Percentiles rank a stretch among this genome's conserved stretches.
These are phyloP conservation scores for Calliopsis andreniformis DNA, from an alignment of 1,140 invertebrate species.

Conservation along the genomic window DNA sequence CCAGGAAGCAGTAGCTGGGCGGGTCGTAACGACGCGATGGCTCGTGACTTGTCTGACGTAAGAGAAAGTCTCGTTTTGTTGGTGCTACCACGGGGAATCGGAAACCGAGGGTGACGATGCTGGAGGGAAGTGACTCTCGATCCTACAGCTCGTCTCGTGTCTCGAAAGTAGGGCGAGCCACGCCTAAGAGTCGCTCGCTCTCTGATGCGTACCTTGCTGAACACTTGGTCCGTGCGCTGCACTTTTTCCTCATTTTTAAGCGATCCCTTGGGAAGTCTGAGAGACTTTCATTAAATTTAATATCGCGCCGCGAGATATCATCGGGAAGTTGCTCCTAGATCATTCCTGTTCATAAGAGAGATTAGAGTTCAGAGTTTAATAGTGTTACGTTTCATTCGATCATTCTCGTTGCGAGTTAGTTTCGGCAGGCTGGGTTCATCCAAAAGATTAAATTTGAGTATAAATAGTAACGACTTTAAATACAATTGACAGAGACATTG, in stretches of 20 bases:
- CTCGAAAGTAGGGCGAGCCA: constrained; percentile 62
- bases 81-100: constrained; percentile 38
- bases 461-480: too few species aligned
- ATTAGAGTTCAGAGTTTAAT: background rate
- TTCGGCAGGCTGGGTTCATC: too few species aligned
- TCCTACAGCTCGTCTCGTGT: constrained; percentile 47
- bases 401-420: background rate
- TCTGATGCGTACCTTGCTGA: constrained; percentile 28
- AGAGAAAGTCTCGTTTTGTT: constrained; percentile 56
- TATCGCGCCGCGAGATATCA: background rate
- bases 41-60: constrained; percentile 31
- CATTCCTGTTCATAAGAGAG: background rate
- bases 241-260: constrained; percentile 1
- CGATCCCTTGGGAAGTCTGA: background rate
- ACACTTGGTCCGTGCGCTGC: constrained; percentile 11
- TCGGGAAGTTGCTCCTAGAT: background rate
- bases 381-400: background rate
- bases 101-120: constrained; percentile 41
- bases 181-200: constrained; percentile 48
- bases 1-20: constrained; percentile 16
- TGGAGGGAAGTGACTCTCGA: constrained; percentile 57
- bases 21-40: constrained; percentile 30
- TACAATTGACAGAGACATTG: too few species aligned
- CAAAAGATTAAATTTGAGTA: too few species aligned
- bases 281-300: constrained; percentile 12